Percentiles rank a stretch among this genome's conserved stretches.
phyloP scores from a whole-genome alignment of 1,140 invertebrate species.

The Cyclina sinensis region DNA sequence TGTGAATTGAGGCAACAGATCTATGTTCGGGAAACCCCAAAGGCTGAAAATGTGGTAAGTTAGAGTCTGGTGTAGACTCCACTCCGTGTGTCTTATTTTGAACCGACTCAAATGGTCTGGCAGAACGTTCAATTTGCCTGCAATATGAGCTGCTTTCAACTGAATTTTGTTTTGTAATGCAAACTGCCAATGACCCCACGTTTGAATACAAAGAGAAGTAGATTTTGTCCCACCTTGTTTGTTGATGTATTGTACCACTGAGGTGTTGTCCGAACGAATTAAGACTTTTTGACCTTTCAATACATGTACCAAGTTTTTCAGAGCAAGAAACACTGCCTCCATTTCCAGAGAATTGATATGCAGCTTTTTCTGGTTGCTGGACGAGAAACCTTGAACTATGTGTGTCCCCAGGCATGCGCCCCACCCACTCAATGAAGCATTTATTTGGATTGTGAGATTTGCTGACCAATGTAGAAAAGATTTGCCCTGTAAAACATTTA shows the following conservation, averaged over 20 bases:
- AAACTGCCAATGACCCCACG: constrained; percentile 26
- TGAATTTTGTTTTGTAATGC: background rate
- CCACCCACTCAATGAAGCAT: too few species aligned
- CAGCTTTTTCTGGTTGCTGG: too few species aligned
- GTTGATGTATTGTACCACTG: constrained; percentile 51
- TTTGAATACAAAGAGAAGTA: background rate
- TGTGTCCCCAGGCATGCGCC: too few species aligned
- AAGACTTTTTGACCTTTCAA: too few species aligned
- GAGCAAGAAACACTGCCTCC: too few species aligned
- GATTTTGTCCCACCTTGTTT: constrained; percentile 42
- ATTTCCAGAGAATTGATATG: too few species aligned
- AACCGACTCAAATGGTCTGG: constrained; percentile 33
- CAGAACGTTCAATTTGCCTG: constrained; percentile 11
- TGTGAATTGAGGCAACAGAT: constrained; percentile 22
- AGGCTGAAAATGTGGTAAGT: background rate
- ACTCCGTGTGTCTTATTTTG: constrained; percentile 5
- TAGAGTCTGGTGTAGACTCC: background rate
- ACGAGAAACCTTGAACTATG: too few species aligned
- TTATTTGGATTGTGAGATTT: background rate
- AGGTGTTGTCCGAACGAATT: too few species aligned
- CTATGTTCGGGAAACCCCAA: constrained; percentile 15
- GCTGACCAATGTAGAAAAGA: constrained; percentile 7
- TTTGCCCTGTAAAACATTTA: constrained; percentile 48
- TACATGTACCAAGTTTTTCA: too few species aligned
- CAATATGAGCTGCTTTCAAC: constrained; percentile 49